phyloP scores from a whole-genome alignment of 2,888 invertebrate genomes.

The Girardia tigrina region DNA sequence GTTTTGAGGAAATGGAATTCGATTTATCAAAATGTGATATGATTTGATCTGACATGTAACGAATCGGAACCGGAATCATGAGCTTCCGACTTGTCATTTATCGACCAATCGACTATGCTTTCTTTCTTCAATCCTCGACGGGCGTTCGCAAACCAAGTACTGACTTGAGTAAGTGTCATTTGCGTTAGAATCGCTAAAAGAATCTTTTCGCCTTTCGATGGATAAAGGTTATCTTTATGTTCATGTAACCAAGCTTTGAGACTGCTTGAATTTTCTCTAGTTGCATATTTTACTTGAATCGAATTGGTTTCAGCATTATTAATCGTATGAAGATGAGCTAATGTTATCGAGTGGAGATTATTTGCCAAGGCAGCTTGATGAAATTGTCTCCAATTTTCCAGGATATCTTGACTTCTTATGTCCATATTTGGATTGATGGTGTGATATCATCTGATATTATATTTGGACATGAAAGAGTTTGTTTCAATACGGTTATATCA shows the following conservation, averaged over 20 bases:
- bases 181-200: background rate
- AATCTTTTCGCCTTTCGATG: constrained; percentile 17
- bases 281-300: constrained; percentile 7
- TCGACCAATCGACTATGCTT: background rate
- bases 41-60: background rate
- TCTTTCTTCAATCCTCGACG: constrained; percentile 3
- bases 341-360: background rate
- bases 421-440: constrained; percentile 15
- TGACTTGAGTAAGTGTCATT: background rate
- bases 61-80: background rate
- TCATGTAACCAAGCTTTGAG: constrained; percentile 11
- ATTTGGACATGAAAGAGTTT: no score
- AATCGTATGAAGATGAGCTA: constrained; percentile 8
- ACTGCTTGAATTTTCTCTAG: background rate
- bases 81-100: background rate
- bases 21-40: background rate
- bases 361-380: background rate
- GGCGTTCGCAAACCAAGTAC: constrained; percentile 7
- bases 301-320: background rate
- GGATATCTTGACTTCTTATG: background rate
- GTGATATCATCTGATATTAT: no score
- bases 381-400: constrained; percentile 19
- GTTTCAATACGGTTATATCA: no score
- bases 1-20: background rate
- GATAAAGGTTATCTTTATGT: background rate